Evolutionary conservation across 2,113 vertebrate species (phyloP), one percentile per base, ranked within the genome.

Genomic region (Bambusicola thoracicus): DNA sequence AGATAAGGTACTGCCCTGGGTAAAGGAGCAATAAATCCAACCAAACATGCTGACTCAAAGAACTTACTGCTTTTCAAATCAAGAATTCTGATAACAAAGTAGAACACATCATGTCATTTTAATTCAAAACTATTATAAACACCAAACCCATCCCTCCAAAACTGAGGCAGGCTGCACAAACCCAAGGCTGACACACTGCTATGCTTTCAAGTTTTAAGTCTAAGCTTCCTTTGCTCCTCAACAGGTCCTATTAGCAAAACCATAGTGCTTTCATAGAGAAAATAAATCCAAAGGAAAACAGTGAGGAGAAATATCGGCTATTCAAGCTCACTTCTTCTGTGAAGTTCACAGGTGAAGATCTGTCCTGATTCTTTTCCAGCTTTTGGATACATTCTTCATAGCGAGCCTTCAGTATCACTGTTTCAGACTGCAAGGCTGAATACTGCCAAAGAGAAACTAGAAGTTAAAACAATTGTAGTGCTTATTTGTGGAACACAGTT

Each of bases 261-360:
- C 36, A 70, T 3, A 8, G 21, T 4, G 10, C 74, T 76, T 72
- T 55, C 24, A 6, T 4, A 11, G 11, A n/a, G 8, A 72, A 55
- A 46, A 22, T 2, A 0, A 0, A 30, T 32, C 11, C 36, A 41
- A 38, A 49, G 46, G n/a, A 51, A 43, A 65, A 9, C 4, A 29
- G 14, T 19, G 56, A 91, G 16, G 36, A 66, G 43, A 34, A 82
- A 48, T 1, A 40, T 0, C 65, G 48, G 65, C 8, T 6, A 81
- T 63, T 15, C 3, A 34, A 76, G 49, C 97, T 97, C 87, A 99
- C 99, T 97, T 99, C 98, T 95, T 98, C 98, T 10, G 97, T 95
- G 8, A 98, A 97, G 92, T 98, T 96, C 44, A 79, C 27, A 44
- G 85, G 92, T 13, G 87, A 69, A 44, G 94, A 40, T 88, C 77